Base-by-base conservation (phyloP, 2,888 invertebrate genomes). In the Drosophila pseudotalamancana region DNA sequence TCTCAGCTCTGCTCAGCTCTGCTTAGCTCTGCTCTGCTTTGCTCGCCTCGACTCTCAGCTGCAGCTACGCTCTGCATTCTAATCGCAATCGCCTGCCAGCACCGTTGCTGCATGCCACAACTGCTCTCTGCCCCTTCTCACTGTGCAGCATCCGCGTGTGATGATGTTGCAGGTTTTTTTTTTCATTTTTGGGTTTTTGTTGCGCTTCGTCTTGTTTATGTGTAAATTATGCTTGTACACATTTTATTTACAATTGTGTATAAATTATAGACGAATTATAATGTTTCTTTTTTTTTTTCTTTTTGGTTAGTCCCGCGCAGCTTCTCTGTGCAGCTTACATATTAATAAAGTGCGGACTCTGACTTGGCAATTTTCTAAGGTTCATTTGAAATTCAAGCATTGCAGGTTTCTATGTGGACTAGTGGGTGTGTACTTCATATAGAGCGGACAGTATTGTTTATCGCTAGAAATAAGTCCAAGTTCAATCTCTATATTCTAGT, bases 151-250 rank as follows among this genome's bases (percentile, higher is more conserved):
- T 43, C 40, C 31, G 59, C 77, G 56, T 61, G 79, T 54, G 64
- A 72, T 75, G 72, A 69, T 65, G 66, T 51, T 69, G 68, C 80
- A 69, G 48, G 56, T 82, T 72, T 82, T 54, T 61, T 49, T 56
- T 29, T 42, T 48, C 11, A 31, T 62, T 68, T 16, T 40, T 27
- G 4, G 11, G 60, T 45, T 14, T 59, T 53, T 62, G 60, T 57
- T 59, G 69, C 67, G 63, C 62, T 49, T 66, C 64, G 82, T 60
- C 85, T 81, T 82, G 81, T 82, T 82, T 82, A 87, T 86, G 83
- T 84, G 82, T 84, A 84, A 84, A 84, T 84, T 87, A 84, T 84
- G 85, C 82, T 87, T 76, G 82, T 85, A 87, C 87, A 84, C 87
- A 87, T 87, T 83, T 83, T 87, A 82, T 56, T 78, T 69, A 78